These are phyloP conservation scores for Orgyia antiqua DNA, from an alignment of 2,888 invertebrate species.

Conservation along the genomic window DNA sequence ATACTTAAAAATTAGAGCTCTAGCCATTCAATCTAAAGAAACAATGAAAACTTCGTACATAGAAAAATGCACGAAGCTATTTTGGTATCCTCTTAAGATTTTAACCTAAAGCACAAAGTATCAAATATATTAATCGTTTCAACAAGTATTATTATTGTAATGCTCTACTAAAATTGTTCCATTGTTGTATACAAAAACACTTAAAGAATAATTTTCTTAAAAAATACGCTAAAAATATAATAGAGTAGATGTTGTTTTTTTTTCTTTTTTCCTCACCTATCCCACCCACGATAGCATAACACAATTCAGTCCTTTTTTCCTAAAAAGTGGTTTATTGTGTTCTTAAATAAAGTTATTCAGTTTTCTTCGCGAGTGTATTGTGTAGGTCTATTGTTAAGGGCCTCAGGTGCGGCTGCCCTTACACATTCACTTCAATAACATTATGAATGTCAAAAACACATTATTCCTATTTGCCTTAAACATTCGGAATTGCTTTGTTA, in stretches of 20 bases:
- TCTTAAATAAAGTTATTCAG: conserved; percentile 75
- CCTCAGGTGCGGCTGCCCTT: conserved; percentile 58
- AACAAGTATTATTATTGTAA: no score
- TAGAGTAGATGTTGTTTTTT: no score
- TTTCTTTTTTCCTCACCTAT: conserved; percentile 37
- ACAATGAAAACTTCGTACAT: no score
- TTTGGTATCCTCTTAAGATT: no score
- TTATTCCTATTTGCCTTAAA: conserved; percentile 60
- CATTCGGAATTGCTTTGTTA: conserved; percentile 44
- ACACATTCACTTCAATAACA: conserved; percentile 57
- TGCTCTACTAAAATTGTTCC: no score
- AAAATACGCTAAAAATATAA: conserved; percentile 14
- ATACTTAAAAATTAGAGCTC: no score
- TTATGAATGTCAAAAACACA: conserved; percentile 71
- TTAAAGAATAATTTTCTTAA: no score
- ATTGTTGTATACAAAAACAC: no score
- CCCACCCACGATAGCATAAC: conserved; percentile 43
- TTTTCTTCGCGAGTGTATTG: conserved; percentile 62
- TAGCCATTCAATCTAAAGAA: no score
- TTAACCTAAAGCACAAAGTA: no score
- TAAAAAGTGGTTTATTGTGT: conserved; percentile 75
- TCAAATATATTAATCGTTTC: no score
- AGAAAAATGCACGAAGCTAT: no score
- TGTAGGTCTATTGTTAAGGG: conserved; percentile 56
- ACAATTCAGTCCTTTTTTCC: conserved; percentile 58